Evolutionary conservation across 2,113 vertebrate genomes (phyloP).

Genomic region (Scartelaos histophorus): DNA sequence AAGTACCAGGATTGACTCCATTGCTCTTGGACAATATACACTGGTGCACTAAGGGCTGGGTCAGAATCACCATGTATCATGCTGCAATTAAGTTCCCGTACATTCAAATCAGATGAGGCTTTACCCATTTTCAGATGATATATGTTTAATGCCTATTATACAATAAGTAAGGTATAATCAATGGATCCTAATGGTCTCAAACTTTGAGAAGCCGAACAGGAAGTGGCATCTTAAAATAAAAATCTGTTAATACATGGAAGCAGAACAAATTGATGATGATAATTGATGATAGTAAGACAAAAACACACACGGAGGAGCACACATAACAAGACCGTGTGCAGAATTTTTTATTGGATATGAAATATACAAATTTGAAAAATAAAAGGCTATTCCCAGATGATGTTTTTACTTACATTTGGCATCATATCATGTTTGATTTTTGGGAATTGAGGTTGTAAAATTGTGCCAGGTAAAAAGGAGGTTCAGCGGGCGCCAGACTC

Average conservation of each 20-base stretch:
- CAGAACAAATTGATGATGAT: background rate
- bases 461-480: conserved; percentile 39
- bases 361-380: no score
- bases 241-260: no score
- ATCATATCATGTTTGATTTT: background rate
- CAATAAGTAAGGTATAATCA: background rate
- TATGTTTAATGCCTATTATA: background rate
- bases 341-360: background rate
- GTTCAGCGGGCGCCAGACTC: conserved; percentile 33
- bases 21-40: conserved; percentile 26
- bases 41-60: conserved; percentile 20
- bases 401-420: background rate
- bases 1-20: conserved; percentile 53
- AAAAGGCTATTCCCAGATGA: background rate
- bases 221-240: background rate
- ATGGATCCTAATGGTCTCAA: background rate
- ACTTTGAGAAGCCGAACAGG: background rate
- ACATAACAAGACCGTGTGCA: background rate
- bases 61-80: conserved; percentile 22
- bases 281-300: background rate
- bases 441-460: conserved; percentile 6
- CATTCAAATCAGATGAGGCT: conserved; percentile 29
- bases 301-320: no score
- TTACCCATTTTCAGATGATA: background rate
- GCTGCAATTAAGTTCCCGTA: conserved; percentile 6